Evolutionary conservation across 2,113 vertebrate genomes (phyloP), one percentile per base, ranked within the genome.

Genomic region (Rallus limicola): DNA sequence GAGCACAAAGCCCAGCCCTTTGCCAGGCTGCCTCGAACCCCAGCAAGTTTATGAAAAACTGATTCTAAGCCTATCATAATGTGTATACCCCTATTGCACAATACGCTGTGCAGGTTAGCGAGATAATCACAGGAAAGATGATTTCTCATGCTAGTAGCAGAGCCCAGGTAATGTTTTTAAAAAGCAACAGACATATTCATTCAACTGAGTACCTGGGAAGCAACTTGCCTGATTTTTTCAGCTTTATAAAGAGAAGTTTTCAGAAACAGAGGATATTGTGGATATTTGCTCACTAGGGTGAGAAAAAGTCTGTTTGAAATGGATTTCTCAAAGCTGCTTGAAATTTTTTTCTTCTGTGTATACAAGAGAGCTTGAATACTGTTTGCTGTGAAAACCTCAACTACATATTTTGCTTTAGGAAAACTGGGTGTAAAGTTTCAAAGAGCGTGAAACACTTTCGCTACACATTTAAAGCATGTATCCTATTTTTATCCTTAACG

Each of bases 91-190:
- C 14, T 26, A 4, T 17, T 26, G 29, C 14, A 31, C 19, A 6
- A 38, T 23, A 26, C 13, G 25, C 52, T 9, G 21, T 6, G 53
- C 5, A 6, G 18, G 17, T 16, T 1, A n/a, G 36, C 2, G 2
- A 59, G 9, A 13, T 6, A 34, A 40, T 24, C 0, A 0, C 42
- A 46, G 14, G 28, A 40, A 21, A 72, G 46, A 42, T 15, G 14
- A 0, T 7, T 50, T 72, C n/a, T 23, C 48, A 52, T 40, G 33
- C 48, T 20, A 26, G 28, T 44, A 63, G 48, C 15, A 23, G 56
- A 42, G 53, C 31, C 20, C 0, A 33, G 21, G 7, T 17, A 16
- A 16, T 29, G 23, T 46, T 68, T 46, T 68, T 34, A 60, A 29
- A 90, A 40, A 86, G 28, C 53, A 74, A 62, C 9, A 24, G 20